Conservation (phyloP, 2,113 vertebrate species). For the Eubucco bourcierii region DNA sequence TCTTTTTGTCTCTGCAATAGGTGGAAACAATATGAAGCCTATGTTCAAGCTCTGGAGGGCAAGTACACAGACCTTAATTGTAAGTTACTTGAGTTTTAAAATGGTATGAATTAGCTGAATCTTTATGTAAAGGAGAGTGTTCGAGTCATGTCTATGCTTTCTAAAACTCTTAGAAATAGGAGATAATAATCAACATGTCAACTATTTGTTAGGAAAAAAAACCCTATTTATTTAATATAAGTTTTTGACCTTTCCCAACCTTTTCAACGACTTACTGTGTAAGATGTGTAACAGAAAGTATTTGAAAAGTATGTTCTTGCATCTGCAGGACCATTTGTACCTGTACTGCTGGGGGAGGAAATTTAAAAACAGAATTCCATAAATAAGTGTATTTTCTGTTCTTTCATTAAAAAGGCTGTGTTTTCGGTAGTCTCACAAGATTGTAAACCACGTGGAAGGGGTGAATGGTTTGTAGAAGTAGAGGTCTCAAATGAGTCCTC, state of each 20-base stretch:
- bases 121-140: background rate
- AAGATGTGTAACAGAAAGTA: background rate
- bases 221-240: background rate
- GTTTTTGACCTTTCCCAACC: background rate
- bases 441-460: background rate
- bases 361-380: background rate
- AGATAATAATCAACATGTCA: background rate
- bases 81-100: constrained; percentile 80
- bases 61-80: constrained; percentile 97
- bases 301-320: background rate
- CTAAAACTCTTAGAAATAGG: background rate
- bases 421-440: background rate
- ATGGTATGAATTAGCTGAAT: background rate
- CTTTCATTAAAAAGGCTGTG: background rate
- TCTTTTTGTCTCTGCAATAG: constrained; percentile 66
- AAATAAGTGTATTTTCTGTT: background rate
- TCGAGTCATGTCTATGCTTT: background rate
- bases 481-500: background rate
- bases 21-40: constrained; percentile 98
- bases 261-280: background rate
- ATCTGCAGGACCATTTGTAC: background rate
- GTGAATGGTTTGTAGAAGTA: background rate
- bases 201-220: background rate
- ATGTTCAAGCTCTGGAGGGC: constrained; percentile 95
- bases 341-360: background rate